Evolutionary conservation across 2,888 invertebrate genomes (phyloP), one percentile per base, ranked within the genome.

Genomic region (Cryptosula pallasiana): DNA sequence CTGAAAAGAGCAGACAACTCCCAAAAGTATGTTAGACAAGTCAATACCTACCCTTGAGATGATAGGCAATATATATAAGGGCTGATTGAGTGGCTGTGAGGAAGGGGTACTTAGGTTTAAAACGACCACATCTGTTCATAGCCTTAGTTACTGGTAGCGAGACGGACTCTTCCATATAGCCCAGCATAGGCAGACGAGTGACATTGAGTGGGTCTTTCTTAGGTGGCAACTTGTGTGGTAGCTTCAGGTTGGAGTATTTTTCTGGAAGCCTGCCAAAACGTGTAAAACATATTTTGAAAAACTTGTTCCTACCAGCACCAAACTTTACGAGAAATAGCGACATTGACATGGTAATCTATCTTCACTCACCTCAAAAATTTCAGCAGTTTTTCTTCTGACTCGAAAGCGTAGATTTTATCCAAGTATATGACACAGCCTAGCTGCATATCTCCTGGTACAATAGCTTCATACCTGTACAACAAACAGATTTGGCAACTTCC

Each of bases 91-190:
- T 78, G 27, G 83, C 75, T 63, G 78, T 80, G 36, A 85, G 76
- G 79, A 84, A 85, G 0, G 85, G 85, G 75, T 82, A 84, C 75
- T 85, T 85, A 54, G 85, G 85, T 75, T 85, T 85, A 71, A 81
- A 80, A 73, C 79, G 80, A 27, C 84, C 84, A 27, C 79, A 80
- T 23, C 83, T 79, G 16, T 83, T 83, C 72, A 85, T 76, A 1
- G 84, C 81, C 72, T 83, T 83, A 55, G 79, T 80, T 58, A 85
- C 74, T 1, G 81, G 79, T 1, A 79, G 76, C 13, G 85, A 80
- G 3, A 81, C 79, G 0, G 81, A 80, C 77, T 85, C 85, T 73
- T 85, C 85, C 79, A 85, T 77, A 77, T 81, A 85, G 9, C 85
- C 85, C 35, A 84, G 78, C 81, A 85, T 83, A 5, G 85, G 85